A percentile compares a stretch with the other conserved stretches of the same genome.
These are phyloP conservation scores for Anthopleura xanthogrammica DNA, from an alignment of 92 coral and sea anemone genomes.

Conservation along the genomic window DNA sequence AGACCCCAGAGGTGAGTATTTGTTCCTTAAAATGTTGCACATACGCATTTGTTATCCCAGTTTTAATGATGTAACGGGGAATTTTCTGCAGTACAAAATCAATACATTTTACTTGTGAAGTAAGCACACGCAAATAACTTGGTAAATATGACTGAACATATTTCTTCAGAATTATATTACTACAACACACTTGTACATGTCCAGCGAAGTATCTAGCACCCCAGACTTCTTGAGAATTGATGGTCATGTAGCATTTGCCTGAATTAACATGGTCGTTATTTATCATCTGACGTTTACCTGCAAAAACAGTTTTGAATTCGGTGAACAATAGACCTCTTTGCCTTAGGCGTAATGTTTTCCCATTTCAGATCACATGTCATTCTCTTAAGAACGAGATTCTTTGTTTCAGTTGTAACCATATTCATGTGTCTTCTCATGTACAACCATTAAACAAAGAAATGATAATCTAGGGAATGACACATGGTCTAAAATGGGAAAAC, in stretches of 20 bases:
- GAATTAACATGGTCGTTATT: background rate
- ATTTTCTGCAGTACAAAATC: background rate
- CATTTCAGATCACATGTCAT: no score
- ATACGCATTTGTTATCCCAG: background rate
- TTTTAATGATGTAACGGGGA: background rate
- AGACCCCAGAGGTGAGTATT: no score
- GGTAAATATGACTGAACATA: background rate
- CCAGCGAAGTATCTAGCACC: background rate
- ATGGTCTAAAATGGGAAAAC: no score
- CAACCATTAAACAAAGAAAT: no score
- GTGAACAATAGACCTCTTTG: no score
- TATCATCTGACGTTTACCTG: background rate
- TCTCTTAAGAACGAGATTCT: no score
- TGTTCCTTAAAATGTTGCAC: no score
- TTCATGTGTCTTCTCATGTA: no score
- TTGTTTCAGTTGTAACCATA: no score
- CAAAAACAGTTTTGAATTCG: background rate
- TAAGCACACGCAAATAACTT: slow-evolving; percentile 3
- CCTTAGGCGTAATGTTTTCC: no score
- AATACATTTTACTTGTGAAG: background rate
- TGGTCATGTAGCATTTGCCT: background rate
- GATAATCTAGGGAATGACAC: no score
- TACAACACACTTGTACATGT: background rate
- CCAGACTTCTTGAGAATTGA: background rate
- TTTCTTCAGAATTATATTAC: background rate